These are phyloP conservation scores for Cuniculus paca DNA, from an alignment of 2,797 vertebrate genomes.

Conservation along the genomic window DNA sequence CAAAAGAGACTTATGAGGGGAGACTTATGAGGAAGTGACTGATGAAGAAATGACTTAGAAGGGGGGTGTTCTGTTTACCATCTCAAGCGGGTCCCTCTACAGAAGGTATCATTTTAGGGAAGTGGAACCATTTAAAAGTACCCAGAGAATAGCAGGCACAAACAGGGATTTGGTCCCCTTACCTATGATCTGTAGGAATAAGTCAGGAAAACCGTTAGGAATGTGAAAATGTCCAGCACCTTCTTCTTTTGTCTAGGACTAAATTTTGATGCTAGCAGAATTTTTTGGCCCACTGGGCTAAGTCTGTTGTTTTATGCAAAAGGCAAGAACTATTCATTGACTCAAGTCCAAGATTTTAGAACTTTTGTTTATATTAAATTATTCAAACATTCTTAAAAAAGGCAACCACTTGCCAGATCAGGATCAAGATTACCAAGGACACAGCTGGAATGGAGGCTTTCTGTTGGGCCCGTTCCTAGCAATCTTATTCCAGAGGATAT, in stretches of 20 bases:
- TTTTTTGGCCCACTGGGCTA: background rate
- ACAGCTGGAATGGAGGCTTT: background rate
- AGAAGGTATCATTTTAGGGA: background rate
- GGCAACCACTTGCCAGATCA: background rate
- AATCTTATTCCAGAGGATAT: background rate
- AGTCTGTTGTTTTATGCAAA: background rate
- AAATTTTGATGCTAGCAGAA: background rate
- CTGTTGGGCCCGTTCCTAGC: background rate
- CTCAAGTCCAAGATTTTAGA: background rate
- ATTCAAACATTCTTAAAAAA: background rate
- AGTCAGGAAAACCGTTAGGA: background rate
- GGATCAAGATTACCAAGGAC: background rate
- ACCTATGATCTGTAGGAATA: background rate
- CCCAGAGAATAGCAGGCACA: background rate
- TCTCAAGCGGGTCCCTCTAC: background rate
- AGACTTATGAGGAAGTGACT: background rate
- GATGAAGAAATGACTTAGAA: background rate
- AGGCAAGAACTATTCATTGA: background rate
- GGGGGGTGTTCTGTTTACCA: background rate
- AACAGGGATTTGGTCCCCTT: background rate
- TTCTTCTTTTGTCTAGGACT: background rate
- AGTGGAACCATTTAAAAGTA: background rate
- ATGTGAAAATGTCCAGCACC: background rate
- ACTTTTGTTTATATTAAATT: slow-evolving; percentile 27
- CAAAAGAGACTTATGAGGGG: background rate